phyloP scores from a whole-genome alignment of 2,888 invertebrate species.

The Lutraria lutraria region DNA sequence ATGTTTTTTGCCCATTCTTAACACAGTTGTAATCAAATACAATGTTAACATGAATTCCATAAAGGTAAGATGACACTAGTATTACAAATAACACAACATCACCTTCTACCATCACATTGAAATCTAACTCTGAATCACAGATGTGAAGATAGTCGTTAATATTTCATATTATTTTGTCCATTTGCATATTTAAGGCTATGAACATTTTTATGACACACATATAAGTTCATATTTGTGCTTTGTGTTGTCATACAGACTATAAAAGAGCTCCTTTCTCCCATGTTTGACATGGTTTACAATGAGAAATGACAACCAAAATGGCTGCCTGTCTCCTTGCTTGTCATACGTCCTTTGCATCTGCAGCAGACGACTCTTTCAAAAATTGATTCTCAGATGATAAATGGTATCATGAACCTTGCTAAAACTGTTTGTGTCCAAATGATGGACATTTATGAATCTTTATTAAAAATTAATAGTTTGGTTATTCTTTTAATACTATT shows the following conservation, averaged over 20 bases:
- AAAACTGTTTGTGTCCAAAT: not conserved
- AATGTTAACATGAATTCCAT: not conserved
- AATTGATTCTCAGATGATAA: not conserved
- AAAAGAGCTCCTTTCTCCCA: slow-evolving; percentile 25
- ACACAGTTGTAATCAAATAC: not conserved
- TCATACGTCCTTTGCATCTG: slow-evolving; percentile 10
- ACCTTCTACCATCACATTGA: not conserved
- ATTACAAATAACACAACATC: no score
- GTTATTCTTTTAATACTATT: not conserved
- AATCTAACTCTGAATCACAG: not conserved
- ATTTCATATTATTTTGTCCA: slow-evolving; percentile 10
- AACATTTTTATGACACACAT: not conserved
- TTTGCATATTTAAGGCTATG: not conserved
- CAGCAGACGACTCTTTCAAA: slow-evolving; percentile 14
- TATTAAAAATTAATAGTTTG: slow-evolving; percentile 5
- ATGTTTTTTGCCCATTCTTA: not conserved
- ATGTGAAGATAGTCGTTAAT: not conserved
- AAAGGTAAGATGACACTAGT: not conserved
- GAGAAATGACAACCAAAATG: slow-evolving; percentile 37
- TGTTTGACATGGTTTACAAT: slow-evolving; percentile 39
- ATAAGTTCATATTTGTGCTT: slow-evolving; percentile 27
- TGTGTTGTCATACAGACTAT: slow-evolving; percentile 28
- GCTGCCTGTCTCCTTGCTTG: slow-evolving; percentile 29
- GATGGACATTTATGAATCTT: slow-evolving; percentile 23
- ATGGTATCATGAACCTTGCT: not conserved